phyloP scores from a whole-genome alignment of 2,888 invertebrate genomes.

The Hyppa rectilinea region DNA sequence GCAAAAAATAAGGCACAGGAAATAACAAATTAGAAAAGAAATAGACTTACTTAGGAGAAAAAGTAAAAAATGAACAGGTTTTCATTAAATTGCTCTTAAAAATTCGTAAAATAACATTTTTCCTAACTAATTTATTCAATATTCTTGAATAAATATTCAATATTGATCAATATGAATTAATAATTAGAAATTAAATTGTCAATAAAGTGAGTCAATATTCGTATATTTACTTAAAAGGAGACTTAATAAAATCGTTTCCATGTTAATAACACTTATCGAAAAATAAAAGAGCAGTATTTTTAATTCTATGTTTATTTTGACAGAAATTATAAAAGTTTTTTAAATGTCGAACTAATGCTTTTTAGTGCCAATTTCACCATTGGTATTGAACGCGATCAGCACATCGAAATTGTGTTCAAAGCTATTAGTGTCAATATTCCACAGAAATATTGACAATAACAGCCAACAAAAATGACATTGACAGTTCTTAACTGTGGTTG shows the following conservation, averaged over 20 bases:
- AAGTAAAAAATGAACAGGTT: conserved; percentile 25
- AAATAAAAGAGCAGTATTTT: conserved; percentile 53
- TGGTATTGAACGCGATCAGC: too few relatives aligned
- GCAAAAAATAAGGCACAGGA: conserved; percentile 9
- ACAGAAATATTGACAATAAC: too few relatives aligned
- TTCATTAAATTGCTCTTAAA: neutral
- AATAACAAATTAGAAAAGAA: conserved; percentile 15
- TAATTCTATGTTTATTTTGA: conserved; percentile 51
- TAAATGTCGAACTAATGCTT: conserved; percentile 11
- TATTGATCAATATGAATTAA: conserved; percentile 56
- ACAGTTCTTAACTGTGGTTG: too few relatives aligned
- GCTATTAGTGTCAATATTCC: too few relatives aligned
- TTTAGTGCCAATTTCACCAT: too few relatives aligned
- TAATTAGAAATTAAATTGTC: conserved; percentile 44
- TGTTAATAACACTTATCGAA: conserved; percentile 46
- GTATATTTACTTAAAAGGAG: conserved; percentile 33
- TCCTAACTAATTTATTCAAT: conserved; percentile 42
- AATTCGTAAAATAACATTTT: neutral
- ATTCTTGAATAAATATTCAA: conserved; percentile 46
- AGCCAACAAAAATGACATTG: too few relatives aligned
- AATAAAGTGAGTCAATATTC: conserved; percentile 28
- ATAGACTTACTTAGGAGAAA: neutral
- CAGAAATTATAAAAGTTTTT: conserved; percentile 58
- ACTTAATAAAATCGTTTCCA: conserved; percentile 53
- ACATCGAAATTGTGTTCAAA: too few relatives aligned